Evolutionary conservation across 2,797 vertebrate genomes (phyloP).

Genomic region (Semaprochilodus insignis): DNA sequence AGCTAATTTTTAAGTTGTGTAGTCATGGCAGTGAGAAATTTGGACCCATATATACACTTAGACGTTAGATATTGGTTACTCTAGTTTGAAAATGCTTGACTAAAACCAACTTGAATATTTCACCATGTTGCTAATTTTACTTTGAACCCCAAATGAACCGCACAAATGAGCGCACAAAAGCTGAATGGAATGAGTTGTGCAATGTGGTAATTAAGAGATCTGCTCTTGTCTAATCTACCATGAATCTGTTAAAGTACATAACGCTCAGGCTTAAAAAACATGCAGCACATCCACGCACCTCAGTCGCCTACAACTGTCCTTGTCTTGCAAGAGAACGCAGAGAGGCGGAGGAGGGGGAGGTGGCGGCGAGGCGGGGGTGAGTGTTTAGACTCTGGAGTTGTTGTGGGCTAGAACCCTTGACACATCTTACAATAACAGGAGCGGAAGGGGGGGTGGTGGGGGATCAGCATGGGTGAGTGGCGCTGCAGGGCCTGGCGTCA

Average conservation of each 20-base stretch:
- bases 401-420: conserved; percentile 47
- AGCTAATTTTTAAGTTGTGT: too few relatives aligned
- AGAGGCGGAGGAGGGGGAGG: background rate
- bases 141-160: conserved; percentile 12
- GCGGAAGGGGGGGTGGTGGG: conserved; percentile 24
- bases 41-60: background rate
- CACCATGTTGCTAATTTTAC: conserved; percentile 9
- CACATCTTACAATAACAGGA: conserved; percentile 62
- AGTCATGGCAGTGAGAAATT: background rate
- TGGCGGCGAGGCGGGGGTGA: background rate
- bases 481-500: conserved; percentile 69
- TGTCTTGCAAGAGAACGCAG: background rate
- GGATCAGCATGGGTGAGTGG: conserved; percentile 68
- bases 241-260: background rate
- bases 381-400: conserved; percentile 31
- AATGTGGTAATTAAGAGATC: conserved; percentile 3
- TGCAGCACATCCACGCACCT: background rate
- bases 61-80: background rate
- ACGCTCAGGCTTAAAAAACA: background rate
- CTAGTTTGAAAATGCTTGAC: background rate
- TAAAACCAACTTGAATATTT: background rate
- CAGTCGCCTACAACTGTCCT: background rate
- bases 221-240: background rate
- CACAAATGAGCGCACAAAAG: conserved; percentile 7
- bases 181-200: background rate